Evolutionary conservation across 30 jellyfish, hydroid and myxozoan species (phyloP), one percentile per base, ranked within the genome.

Genomic region (Hydractinia symbiolongicarpus): DNA sequence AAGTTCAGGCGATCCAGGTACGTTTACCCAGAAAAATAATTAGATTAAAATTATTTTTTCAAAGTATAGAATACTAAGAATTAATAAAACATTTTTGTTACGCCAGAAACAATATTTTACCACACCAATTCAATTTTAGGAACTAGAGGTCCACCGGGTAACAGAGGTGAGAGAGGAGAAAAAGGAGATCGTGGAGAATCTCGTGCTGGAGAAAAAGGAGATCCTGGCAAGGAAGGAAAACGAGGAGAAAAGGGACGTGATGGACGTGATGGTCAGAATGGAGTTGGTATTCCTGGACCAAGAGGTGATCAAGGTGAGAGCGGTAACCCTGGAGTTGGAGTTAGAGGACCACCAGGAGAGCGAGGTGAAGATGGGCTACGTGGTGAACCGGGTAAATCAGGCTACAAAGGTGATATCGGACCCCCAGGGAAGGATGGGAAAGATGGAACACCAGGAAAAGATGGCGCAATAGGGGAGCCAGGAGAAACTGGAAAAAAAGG

Each of bases 401-500:
- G 87, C 30, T 44, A 77, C 14, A 58, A 77, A 55, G 85, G 85
- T 61, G 66, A 76, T 50, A 54, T 79, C 10, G 96, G 96, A 54
- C 74, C 74, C 8, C 80, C 85, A 49, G 96, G 96, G 44, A 61
- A 44, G 13, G 73, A 19, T 16, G 96, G 96, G 14, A 52, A 40
- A 1, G 5, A 4, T 52, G 96, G 96, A 57, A 73, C 85, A 50
- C 60, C 81, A 9, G 91, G 95, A 51, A 67, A 61, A 19, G 67
- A 58, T 14, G 96, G 96, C 15, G 82, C 85, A 51, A 68, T 89
- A 51, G 96, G 96, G 66, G 66, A 77, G 11, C 74, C 89, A 20
- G 94, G 94, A 15, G 89, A 58, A 69, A 84, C 61, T 9, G 96
- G 96, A 40, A 86, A 79, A 72, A 77, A 66, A 62, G 96, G 96